phyloP scores from a whole-genome alignment of 1,140 invertebrate species.

The Saccostrea glomerata region DNA sequence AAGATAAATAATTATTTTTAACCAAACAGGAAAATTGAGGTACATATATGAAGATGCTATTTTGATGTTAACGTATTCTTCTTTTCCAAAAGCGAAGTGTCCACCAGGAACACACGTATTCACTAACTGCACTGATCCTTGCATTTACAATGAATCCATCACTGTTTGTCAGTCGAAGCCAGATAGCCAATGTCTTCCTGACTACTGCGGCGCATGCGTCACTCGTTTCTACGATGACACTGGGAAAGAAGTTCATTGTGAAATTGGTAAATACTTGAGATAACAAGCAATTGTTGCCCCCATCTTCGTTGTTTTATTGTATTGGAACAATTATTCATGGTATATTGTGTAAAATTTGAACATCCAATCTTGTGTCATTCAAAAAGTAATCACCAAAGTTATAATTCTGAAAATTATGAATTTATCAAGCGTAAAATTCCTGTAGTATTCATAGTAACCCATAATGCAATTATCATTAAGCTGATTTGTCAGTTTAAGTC shows the following conservation, averaged over 20 bases:
- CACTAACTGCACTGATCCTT: slow-evolving; percentile 42
- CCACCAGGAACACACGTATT: slow-evolving; percentile 37
- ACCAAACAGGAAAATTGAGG: not conserved
- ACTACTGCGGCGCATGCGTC: slow-evolving; percentile 43
- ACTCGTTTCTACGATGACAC: slow-evolving; percentile 37
- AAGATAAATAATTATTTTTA: not conserved
- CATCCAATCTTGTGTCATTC: too few species aligned
- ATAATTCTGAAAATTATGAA: too few species aligned
- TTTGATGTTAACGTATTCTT: not conserved
- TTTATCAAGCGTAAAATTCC: too few species aligned
- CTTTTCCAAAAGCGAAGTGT: not conserved
- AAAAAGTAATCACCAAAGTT: too few species aligned
- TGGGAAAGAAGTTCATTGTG: slow-evolving; percentile 18
- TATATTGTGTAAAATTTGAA: too few species aligned
- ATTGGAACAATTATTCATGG: too few species aligned
- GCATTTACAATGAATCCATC: slow-evolving; percentile 17
- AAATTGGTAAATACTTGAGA: not conserved
- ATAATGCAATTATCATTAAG: too few species aligned
- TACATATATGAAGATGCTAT: not conserved
- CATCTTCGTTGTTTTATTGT: too few species aligned
- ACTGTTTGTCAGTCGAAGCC: slow-evolving; percentile 33
- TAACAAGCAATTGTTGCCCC: too few species aligned
- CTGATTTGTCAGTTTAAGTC: too few species aligned
- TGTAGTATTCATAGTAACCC: too few species aligned
- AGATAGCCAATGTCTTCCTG: slow-evolving; percentile 7